phyloP scores from a whole-genome alignment of 2,888 invertebrate species.

The Eugnorisma glareosa region DNA sequence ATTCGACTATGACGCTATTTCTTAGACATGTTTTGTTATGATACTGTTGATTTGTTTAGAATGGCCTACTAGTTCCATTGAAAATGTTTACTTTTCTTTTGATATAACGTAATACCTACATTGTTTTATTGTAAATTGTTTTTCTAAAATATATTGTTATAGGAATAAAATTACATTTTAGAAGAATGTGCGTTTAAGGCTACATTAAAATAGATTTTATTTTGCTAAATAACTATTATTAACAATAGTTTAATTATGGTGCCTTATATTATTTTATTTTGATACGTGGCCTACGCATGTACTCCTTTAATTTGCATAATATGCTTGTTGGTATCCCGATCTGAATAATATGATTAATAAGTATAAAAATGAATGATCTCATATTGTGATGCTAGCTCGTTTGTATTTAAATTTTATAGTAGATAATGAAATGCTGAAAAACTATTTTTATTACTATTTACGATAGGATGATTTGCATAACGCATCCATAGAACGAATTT shows the following conservation, averaged over 20 bases:
- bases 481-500: slow-evolving; percentile 11
- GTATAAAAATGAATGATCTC: slow-evolving; percentile 62
- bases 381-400: slow-evolving; percentile 63
- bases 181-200: slow-evolving; percentile 45
- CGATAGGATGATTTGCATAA: slow-evolving; percentile 51
- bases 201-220: slow-evolving; percentile 27
- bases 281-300: slow-evolving; percentile 42
- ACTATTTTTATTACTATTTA: slow-evolving; percentile 25
- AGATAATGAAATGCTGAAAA: slow-evolving; percentile 58
- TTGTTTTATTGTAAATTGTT: slow-evolving; percentile 38
- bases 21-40: slow-evolving; percentile 45
- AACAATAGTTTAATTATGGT: slow-evolving; percentile 38
- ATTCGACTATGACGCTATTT: slow-evolving; percentile 42
- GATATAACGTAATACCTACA: slow-evolving; percentile 10
- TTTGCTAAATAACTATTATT: slow-evolving; percentile 46
- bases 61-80: slow-evolving; percentile 59
- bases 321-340: slow-evolving; percentile 42
- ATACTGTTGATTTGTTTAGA: slow-evolving; percentile 48
- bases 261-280: slow-evolving; percentile 51
- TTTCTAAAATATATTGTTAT: slow-evolving; percentile 28
- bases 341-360: slow-evolving; percentile 54
- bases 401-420: slow-evolving; percentile 58
- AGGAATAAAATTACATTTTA: slow-evolving; percentile 19
- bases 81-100: slow-evolving; percentile 45
- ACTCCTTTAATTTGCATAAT: slow-evolving; percentile 51